Evolutionary conservation across 2,113 vertebrate species (phyloP).

Genomic region (Rutilus rutilus): DNA sequence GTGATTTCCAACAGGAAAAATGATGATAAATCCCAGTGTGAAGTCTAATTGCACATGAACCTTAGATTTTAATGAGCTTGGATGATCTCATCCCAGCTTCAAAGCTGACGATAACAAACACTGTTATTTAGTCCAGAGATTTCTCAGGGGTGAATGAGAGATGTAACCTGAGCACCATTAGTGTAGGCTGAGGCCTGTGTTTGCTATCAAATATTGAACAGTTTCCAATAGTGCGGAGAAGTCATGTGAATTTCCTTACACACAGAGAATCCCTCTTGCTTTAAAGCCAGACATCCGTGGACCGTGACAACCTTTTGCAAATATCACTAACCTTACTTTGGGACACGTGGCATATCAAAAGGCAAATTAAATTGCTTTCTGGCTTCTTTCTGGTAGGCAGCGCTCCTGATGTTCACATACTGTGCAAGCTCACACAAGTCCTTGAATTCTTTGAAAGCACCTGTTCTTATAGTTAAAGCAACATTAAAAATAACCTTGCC

Average conservation of each 20-base stretch:
- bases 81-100: constrained; percentile 19
- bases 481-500: constrained; percentile 6
- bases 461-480: background rate
- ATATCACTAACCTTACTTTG: background rate
- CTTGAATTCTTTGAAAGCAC: background rate
- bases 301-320: background rate
- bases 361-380: background rate
- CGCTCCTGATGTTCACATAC: background rate
- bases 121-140: constrained; percentile 18
- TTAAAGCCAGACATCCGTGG: background rate
- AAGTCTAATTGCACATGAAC: constrained; percentile 9
- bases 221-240: background rate
- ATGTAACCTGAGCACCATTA: constrained; percentile 4
- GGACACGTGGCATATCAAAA: background rate
- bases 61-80: constrained; percentile 15
- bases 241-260: background rate
- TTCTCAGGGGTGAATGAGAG: constrained; percentile 36
- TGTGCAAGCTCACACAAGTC: constrained; percentile 5
- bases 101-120: background rate
- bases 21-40: background rate
- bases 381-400: background rate
- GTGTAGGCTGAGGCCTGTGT: constrained; percentile 7
- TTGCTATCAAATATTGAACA: constrained; percentile 23
- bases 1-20: background rate
- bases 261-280: background rate